Percentiles rank a stretch among this genome's conserved stretches.
phyloP scores from a whole-genome alignment of 2,888 invertebrate species.

The Boloria euphrosyne region DNA sequence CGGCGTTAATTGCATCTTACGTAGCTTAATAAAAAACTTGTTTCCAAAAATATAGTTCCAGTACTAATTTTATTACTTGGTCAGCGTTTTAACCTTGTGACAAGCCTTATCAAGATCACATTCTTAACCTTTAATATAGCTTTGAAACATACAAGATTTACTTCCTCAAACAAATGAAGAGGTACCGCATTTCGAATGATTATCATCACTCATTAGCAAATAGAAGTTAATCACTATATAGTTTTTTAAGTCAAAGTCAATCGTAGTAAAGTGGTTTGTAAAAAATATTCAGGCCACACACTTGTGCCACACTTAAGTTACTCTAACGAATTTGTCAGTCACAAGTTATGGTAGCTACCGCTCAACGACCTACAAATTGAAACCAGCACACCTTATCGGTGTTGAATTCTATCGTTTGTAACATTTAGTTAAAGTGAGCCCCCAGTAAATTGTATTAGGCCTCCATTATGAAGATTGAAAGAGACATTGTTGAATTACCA shows the following conservation, averaged over 20 bases:
- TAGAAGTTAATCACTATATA: constrained; percentile 14
- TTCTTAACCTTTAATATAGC: constrained; percentile 14
- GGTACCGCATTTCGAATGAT: not conserved
- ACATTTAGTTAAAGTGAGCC: not conserved
- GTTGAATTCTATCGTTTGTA: constrained; percentile 18
- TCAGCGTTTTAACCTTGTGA: constrained; percentile 27
- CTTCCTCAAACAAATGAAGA: not conserved
- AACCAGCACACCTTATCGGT: constrained; percentile 28
- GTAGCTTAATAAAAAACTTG: constrained; percentile 32
- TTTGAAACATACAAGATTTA: constrained; percentile 3
- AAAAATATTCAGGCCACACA: constrained; percentile 54
- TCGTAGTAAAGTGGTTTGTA: constrained; percentile 31
- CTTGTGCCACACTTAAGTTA: constrained; percentile 49
- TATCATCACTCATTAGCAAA: constrained; percentile 12
- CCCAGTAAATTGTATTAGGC: not conserved
- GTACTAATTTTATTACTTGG: constrained; percentile 14
- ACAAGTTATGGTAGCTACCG: constrained; percentile 64
- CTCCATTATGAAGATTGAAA: no score
- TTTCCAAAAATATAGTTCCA: constrained; percentile 31
- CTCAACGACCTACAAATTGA: constrained; percentile 69
- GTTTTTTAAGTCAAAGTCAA: constrained; percentile 12
- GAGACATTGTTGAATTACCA: no score
- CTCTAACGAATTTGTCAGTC: constrained; percentile 59
- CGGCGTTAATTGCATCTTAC: constrained; percentile 28
- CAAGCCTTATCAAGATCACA: constrained; percentile 21